These are phyloP conservation scores for Cirrhinus molitorella DNA, from an alignment of 2,797 vertebrate species.

Conservation along the genomic window DNA sequence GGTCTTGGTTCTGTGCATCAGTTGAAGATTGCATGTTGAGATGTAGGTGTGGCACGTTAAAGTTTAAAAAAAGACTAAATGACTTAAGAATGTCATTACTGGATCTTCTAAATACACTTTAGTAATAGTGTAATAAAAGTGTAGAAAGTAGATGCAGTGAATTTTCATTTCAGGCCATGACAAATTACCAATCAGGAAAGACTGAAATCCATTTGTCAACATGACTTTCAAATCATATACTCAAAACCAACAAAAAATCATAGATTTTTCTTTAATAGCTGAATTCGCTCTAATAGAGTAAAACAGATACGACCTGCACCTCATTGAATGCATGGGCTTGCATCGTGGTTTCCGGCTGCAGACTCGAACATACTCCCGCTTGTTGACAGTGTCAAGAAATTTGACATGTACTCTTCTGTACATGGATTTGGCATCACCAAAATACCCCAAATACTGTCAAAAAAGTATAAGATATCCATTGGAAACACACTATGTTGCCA, in stretches of 20 bases:
- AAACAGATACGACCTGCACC: constrained; percentile 75
- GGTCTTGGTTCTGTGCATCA: not conserved
- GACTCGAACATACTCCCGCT: constrained; percentile 96
- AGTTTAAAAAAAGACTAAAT: not conserved
- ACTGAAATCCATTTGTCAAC: not conserved
- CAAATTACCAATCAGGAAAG: not conserved
- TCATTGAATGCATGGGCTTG: constrained; percentile 89
- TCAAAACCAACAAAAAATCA: not conserved
- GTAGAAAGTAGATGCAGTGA: too few species aligned
- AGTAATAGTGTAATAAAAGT: too few species aligned
- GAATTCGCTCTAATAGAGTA: not conserved
- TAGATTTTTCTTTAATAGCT: not conserved
- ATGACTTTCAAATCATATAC: not conserved
- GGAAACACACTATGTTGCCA: not conserved
- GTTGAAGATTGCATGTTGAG: not conserved
- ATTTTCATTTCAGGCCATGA: not conserved
- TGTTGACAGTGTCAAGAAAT: constrained; percentile 97
- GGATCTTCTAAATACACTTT: too few species aligned
- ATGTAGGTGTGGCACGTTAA: not conserved
- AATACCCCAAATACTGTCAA: constrained; percentile 95
- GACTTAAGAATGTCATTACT: too few species aligned
- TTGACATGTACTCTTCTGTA: constrained; percentile 97
- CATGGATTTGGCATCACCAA: constrained; percentile 96
- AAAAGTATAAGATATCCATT: constrained; percentile 17
- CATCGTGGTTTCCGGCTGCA: constrained; percentile 94